Base-by-base conservation (phyloP, 1,140 invertebrate species). In the Drosophila nasuta region DNA sequence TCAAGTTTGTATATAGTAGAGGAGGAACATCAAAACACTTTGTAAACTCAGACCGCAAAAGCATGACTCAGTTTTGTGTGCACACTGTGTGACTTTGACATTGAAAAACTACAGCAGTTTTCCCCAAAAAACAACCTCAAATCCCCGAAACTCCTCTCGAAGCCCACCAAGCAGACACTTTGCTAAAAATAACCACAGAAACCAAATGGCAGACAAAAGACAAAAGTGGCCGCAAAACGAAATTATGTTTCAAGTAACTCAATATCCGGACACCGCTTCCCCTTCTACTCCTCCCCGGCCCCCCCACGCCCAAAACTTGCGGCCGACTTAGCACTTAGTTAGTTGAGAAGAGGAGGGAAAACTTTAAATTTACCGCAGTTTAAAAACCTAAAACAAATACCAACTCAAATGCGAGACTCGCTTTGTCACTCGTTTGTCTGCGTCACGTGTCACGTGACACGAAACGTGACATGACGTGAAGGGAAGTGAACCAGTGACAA, bases 191-290 rank as follows among this genome's bases (percentile, higher is more conserved):
- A 87, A 68, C 79, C 83, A 73, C 76, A 70, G 45, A 65, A 82
- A 79, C 70, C 67, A 62, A 85, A 68, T 78, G 66, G 82, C 63
- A 75, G 70, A 52, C 58, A 58, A 20, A 48, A 68, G 58, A 62
- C 59, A 51, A 77, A 81, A 81, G 81, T 82, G 78, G 69, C 79
- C 77, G 30, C 83, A 87, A 74, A 88, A 87, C 76, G 72, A 79
- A 87, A 88, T 87, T 86, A 79, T 82, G 79, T 88, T 87, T 82
- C 76, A 71, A 88, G 83, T 87, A 89, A 89, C 77, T 75, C 67
- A 87, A 87, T 87, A 83, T 82, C 79, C 81, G 64, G 25, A 17
- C 56, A 15, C 15, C 35, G 30, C 30, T 33, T 33, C 11, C 25
- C 35, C 5, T 11, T 8, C 56, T 2, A 20, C 67, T 35, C 28